Evolutionary conservation across 2,888 invertebrate genomes (phyloP).

Genomic region (Alcis repandata): DNA sequence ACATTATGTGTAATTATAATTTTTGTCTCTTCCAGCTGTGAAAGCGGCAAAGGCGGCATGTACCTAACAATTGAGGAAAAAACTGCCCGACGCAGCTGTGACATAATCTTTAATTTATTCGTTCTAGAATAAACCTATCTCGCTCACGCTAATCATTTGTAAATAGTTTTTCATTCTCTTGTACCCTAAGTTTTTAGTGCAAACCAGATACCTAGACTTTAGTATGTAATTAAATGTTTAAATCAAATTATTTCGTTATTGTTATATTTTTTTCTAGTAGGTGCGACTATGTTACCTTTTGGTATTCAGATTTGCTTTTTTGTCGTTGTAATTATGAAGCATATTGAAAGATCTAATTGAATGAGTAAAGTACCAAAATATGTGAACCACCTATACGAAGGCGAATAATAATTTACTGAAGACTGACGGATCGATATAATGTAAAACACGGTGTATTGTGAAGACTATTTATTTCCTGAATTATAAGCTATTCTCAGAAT

Average conservation of each 20-base stretch:
- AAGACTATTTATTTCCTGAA: slow-evolving; percentile 67
- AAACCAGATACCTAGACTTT: neutral
- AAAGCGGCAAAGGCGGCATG: slow-evolving; percentile 85
- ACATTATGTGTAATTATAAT: slow-evolving; percentile 12
- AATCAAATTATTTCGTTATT: slow-evolving; percentile 37
- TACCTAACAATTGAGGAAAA: slow-evolving; percentile 67
- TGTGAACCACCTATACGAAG: slow-evolving; percentile 10
- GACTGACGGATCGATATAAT: slow-evolving; percentile 63
- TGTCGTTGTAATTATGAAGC: slow-evolving; percentile 14
- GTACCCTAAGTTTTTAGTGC: slow-evolving; percentile 2
- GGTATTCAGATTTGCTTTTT: slow-evolving; percentile 26
- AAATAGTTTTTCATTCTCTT: slow-evolving; percentile 19
- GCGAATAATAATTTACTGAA: slow-evolving; percentile 42
- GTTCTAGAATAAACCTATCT: slow-evolving; percentile 74
- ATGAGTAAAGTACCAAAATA: slow-evolving; percentile 24
- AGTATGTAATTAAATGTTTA: slow-evolving; percentile 18
- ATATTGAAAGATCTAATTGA: slow-evolving; percentile 12
- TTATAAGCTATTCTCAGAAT: slow-evolving; percentile 61
- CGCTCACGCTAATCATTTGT: slow-evolving; percentile 28
- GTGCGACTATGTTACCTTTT: slow-evolving; percentile 31
- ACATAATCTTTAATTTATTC: slow-evolving; percentile 63
- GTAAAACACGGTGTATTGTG: slow-evolving; percentile 55
- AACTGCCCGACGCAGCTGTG: slow-evolving; percentile 38
- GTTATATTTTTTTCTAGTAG: slow-evolving; percentile 14
- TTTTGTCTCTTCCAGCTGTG: slow-evolving; percentile 71